Base-by-base conservation (phyloP, 2,113 vertebrate genomes). In the Chrysochloris asiatica region DNA sequence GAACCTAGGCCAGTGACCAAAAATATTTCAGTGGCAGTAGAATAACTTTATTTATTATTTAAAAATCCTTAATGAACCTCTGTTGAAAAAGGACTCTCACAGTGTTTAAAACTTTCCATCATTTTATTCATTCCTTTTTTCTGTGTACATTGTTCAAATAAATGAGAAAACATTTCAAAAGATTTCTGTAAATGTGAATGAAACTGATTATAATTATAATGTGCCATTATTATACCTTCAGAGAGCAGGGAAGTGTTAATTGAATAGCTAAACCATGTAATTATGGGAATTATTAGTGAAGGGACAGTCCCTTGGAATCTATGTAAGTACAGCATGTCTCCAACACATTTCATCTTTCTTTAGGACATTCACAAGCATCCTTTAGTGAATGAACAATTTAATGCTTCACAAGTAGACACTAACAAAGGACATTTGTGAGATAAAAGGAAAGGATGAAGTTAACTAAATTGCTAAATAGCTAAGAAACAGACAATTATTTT, bases 121-220 rank as follows among this genome's bases (percentile, higher is more conserved):
- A 21, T 77, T 82, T 83, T 28, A 54, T 71, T 56, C 12, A n/a
- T n/a, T 50, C 36, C 52, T 59, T 79, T 73, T 63, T 67, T 61
- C n/a, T 59, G 13, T 33, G 28, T 19, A 30, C 30, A 41, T 87
- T 92, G 73, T 63, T 92, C 45, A 82, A 86, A 90, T 86, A 86
- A 92, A 33, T 54, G 19, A 81, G 61, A 48, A 82, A 69, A 3
- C 84, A 71, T 78, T 82, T 75, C 47, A 91, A 78, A 88, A 19
- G 12, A 50, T 36, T 89, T 82, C 83, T 77, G 59, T 47, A 87
- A 93, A 83, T 77, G 3, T 84, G 67, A 94, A 71, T 71, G 65
- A 71, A 87, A 61, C 5, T 82, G 11, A 36, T 89, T 56, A 63
- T 61, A 94, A 84, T 81, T 36, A 47, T 50, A 89, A 69, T 24